Evolutionary conservation across 1,140 invertebrate genomes (phyloP).

Genomic region (Mactra quadrangularis): DNA sequence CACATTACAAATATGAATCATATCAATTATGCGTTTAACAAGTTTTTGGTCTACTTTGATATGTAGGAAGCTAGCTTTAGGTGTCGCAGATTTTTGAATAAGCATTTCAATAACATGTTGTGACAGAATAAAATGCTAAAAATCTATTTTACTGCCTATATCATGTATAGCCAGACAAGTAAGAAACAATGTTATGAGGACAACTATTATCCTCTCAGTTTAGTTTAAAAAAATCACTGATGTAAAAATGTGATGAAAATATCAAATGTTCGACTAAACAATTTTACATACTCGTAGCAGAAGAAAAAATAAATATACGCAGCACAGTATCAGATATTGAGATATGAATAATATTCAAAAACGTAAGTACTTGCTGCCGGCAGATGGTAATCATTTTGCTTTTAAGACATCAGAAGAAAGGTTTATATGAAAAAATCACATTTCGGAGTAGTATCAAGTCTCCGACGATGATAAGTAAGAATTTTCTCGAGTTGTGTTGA

Average conservation of each 20-base stretch:
- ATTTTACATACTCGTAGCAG: constrained; percentile 12
- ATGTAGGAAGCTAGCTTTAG: no score
- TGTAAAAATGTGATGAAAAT: background rate
- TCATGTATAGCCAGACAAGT: no score
- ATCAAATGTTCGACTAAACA: constrained; percentile 6
- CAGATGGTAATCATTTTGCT: constrained; percentile 51
- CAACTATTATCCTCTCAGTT: no score
- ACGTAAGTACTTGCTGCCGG: constrained; percentile 21
- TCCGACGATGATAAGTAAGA: constrained; percentile 35
- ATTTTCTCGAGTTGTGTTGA: constrained; percentile 37
- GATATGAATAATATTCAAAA: constrained; percentile 41
- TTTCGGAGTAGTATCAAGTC: constrained; percentile 47
- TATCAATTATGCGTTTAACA: no score
- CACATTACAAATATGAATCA: no score
- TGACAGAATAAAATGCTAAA: no score
- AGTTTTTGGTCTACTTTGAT: no score
- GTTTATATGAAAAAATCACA: constrained; percentile 22
- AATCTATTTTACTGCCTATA: no score
- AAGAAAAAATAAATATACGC: constrained; percentile 9
- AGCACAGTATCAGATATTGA: constrained; percentile 18
- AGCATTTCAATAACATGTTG: no score
- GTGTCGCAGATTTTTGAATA: no score
- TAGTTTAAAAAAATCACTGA: no score
- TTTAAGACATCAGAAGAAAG: constrained; percentile 31
- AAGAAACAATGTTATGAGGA: no score